A percentile compares a stretch with the other conserved stretches of the same genome.
These are phyloP conservation scores for Macaria notata DNA, from an alignment of 2,888 invertebrate genomes.

Conservation along the genomic window DNA sequence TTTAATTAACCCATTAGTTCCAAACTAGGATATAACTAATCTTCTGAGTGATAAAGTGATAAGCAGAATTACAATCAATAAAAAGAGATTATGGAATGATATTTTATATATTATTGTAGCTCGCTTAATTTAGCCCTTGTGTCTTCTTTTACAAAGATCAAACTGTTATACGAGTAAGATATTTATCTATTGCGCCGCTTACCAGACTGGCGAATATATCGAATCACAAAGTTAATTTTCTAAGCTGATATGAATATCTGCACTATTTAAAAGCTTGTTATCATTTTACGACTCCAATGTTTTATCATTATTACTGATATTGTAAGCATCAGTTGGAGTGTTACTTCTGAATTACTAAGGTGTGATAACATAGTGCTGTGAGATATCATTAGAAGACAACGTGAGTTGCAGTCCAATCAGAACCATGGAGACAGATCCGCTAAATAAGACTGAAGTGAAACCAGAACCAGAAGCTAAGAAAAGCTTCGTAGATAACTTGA, in stretches of 20 bases:
- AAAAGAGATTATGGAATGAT: slow-evolving; percentile 8
- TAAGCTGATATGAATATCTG: slow-evolving; percentile 21
- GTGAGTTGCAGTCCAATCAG: background rate
- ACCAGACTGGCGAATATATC: slow-evolving; percentile 1
- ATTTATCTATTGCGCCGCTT: slow-evolving; percentile 2
- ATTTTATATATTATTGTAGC: background rate
- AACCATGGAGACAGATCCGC: slow-evolving; percentile 31
- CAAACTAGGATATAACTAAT: too few species aligned
- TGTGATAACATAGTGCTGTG: slow-evolving; percentile 18
- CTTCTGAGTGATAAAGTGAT: slow-evolving; percentile 1
- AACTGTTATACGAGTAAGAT: background rate
- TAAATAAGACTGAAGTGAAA: slow-evolving; percentile 25
- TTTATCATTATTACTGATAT: slow-evolving; percentile 14
- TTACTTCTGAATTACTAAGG: slow-evolving; percentile 15
- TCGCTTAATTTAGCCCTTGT: slow-evolving; percentile 22
- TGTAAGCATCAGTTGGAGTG: slow-evolving; percentile 18
- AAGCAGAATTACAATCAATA: slow-evolving; percentile 7
- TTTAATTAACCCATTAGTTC: too few species aligned
- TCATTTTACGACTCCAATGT: slow-evolving; percentile 11
- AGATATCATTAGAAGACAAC: background rate
- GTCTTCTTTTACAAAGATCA: slow-evolving; percentile 18
- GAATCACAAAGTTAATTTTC: slow-evolving; percentile 16
- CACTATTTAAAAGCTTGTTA: slow-evolving; percentile 15
- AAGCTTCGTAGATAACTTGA: slow-evolving; percentile 42
- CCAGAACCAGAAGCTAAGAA: slow-evolving; percentile 25